phyloP scores from a whole-genome alignment of 2,888 invertebrate genomes.

The Plagodis pulveraria region DNA sequence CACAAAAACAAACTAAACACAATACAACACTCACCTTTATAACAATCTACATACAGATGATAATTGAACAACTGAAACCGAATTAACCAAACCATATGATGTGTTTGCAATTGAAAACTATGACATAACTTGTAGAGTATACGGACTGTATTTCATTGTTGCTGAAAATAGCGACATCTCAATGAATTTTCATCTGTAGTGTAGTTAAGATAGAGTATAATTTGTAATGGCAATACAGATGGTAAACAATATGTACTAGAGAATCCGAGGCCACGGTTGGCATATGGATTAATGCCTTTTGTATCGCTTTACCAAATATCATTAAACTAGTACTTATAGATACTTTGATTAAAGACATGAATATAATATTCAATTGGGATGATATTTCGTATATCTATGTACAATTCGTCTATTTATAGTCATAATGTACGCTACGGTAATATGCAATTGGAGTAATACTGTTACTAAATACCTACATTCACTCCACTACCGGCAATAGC shows the following conservation, averaged over 20 bases:
- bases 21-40: constrained; percentile 6
- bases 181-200: constrained; percentile 4
- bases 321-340: constrained; percentile 18
- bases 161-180: too few relatives aligned
- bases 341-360: constrained; percentile 11
- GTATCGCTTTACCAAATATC: constrained; percentile 34
- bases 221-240: not conserved
- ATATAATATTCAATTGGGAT: not conserved
- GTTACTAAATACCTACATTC: too few relatives aligned
- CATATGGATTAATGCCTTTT: constrained; percentile 30
- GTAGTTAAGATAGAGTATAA: not conserved
- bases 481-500: too few relatives aligned
- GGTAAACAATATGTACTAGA: constrained; percentile 22
- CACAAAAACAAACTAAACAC: not conserved
- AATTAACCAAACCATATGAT: constrained; percentile 1
- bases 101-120: not conserved
- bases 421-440: too few relatives aligned
- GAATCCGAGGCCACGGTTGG: constrained; percentile 22
- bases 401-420: too few relatives aligned
- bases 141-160: constrained; percentile 6
- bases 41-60: not conserved
- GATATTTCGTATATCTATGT: too few relatives aligned
- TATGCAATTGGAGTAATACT: too few relatives aligned
- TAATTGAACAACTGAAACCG: constrained; percentile 11
- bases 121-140: not conserved